These are phyloP conservation scores for Bolborhynchus lineola DNA, from an alignment of 2,113 vertebrate species.

Conservation along the genomic window DNA sequence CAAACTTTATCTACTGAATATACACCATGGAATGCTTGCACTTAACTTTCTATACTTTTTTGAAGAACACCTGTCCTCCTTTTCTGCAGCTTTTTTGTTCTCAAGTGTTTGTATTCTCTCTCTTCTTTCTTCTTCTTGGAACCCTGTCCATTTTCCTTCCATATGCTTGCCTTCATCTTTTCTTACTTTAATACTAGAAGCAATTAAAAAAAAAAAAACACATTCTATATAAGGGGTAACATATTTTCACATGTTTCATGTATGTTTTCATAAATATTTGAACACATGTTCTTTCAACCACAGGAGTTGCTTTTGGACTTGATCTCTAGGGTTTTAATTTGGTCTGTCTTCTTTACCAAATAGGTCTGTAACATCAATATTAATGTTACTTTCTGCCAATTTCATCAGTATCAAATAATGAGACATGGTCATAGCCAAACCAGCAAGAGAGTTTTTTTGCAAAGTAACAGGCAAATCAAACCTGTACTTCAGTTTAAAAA, in stretches of 20 bases:
- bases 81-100: neutral
- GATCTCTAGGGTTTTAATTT: neutral
- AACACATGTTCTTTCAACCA: neutral
- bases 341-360: neutral
- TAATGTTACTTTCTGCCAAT: neutral
- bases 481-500: neutral
- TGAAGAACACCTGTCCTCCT: neutral
- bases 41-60: neutral
- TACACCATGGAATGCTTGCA: neutral
- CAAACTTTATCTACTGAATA: neutral
- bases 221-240: fast-evolving
- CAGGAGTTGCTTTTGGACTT: neutral
- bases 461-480: neutral
- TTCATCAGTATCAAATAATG: neutral
- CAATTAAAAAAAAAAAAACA: neutral
- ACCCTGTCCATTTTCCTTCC: neutral
- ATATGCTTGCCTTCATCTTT: neutral
- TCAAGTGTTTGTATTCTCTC: neutral
- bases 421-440: neutral
- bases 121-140: fast-evolving
- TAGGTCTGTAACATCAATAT: neutral
- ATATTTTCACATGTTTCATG: neutral
- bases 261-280: neutral
- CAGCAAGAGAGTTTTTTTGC: neutral
- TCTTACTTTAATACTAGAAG: neutral